Percentiles rank a stretch among this genome's conserved stretches.
Evolutionary conservation across 2,888 invertebrate genomes (phyloP).

Genomic region (Netelia virgata): DNA sequence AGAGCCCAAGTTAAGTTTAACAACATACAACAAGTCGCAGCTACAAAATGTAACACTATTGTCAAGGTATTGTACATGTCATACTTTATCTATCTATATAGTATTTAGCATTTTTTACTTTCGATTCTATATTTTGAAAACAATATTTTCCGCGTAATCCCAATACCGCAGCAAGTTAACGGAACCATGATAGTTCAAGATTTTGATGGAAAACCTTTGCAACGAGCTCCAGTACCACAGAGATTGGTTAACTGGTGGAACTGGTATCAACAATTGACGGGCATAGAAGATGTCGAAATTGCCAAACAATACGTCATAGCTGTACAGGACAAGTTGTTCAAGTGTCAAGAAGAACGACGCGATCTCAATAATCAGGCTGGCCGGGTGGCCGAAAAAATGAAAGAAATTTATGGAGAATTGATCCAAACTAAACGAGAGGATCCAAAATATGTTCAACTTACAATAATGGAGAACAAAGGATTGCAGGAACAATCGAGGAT

Average conservation of each 20-base stretch:
- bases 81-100: not conserved
- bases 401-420: slow-evolving; percentile 81
- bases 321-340: slow-evolving; percentile 80
- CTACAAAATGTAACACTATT: slow-evolving; percentile 77
- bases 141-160: no score
- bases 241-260: slow-evolving; percentile 79
- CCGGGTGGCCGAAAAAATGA: slow-evolving; percentile 77
- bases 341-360: slow-evolving; percentile 80
- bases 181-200: slow-evolving; percentile 78
- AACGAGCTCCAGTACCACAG: slow-evolving; percentile 76
- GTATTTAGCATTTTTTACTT: not conserved
- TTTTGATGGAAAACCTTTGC: slow-evolving; percentile 71
- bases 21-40: slow-evolving; percentile 75
- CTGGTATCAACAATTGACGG: slow-evolving; percentile 82
- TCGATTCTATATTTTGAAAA: not conserved
- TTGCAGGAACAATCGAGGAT: slow-evolving; percentile 80
- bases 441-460: slow-evolving; percentile 81
- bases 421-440: slow-evolving; percentile 81
- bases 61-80: slow-evolving; percentile 75
- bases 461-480: slow-evolving; percentile 81
- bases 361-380: slow-evolving; percentile 73
- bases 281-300: slow-evolving; percentile 79
- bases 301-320: slow-evolving; percentile 78
- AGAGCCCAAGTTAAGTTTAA: slow-evolving; percentile 76
- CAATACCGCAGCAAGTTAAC: slow-evolving; percentile 75